A percentile compares a stretch with the other conserved stretches of the same genome.
These are phyloP conservation scores for Actenoides lindsayi DNA, from an alignment of 2,113 vertebrate genomes.

Conservation along the genomic window DNA sequence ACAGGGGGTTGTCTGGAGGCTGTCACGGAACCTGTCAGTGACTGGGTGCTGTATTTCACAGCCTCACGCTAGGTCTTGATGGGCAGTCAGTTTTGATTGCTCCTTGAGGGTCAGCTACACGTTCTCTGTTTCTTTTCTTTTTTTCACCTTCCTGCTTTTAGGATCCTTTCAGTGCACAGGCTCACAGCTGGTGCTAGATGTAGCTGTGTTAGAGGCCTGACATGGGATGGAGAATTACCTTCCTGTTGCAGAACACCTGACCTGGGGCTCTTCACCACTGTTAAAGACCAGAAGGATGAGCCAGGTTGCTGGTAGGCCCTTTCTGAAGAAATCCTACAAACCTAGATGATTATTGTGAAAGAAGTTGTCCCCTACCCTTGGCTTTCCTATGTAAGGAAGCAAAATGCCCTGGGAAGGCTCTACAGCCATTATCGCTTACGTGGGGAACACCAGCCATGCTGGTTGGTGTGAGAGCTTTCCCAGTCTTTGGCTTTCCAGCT, in stretches of 20 bases:
- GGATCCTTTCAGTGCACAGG: not conserved
- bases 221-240: too few relatives aligned
- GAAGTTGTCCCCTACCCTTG: not conserved
- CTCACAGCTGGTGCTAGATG: not conserved
- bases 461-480: not conserved
- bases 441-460: not conserved
- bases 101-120: not conserved
- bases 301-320: not conserved
- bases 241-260: not conserved
- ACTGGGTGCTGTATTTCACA: not conserved
- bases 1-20: not conserved
- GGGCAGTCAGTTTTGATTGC: not conserved
- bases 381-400: not conserved
- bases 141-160: not conserved
- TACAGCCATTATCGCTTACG: not conserved
- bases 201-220: not conserved
- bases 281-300: not conserved
- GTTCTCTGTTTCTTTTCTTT: not conserved
- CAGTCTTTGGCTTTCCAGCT: not conserved
- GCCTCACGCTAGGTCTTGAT: not conserved
- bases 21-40: not conserved
- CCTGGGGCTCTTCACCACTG: not conserved
- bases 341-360: not conserved
- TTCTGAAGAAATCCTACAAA: not conserved
- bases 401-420: not conserved